Evolutionary conservation across 2,797 vertebrate species (phyloP), one percentile per base, ranked within the genome.

Genomic region (Gobio occitaniae): DNA sequence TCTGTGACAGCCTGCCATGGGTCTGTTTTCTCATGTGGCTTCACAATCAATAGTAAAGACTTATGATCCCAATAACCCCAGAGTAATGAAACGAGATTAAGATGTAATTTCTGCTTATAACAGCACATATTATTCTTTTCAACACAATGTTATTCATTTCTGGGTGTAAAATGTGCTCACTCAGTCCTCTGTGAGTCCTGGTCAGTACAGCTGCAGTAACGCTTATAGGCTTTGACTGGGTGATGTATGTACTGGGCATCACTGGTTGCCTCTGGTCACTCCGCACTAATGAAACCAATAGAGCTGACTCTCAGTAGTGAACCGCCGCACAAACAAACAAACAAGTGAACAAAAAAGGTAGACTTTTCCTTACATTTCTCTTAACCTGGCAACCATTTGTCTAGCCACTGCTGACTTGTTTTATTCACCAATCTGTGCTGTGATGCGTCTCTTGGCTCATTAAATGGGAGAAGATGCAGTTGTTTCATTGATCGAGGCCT

Each of bases 351-450:
- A 86, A 75, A 72, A 32, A 78, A 74, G n/a, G 38, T 52, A 63
- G 29, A 44, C 61, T n/a, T 82, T 66, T 82, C 63, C 50, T 41
- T 70, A 78, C 79, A 47, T 77, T 68, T 75, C 66, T 83, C 83
- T 85, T 78, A 77, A 82, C 52, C 66, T 72, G 65, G 66, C 82
- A 63, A 56, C 85, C 80, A 78, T 89, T 86, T 81, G 70, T 82
- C 84, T 78, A 36, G 77, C 83, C 50, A 66, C 38, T 10, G 17
- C 84, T 69, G 80, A 83, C 25, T 86, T 84, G 75, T 68, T 44
- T 88, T 69, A 83, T 82, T 74, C 79, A 41, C 59, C 72, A 70
- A 65, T 85, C 74, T 83, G 48, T 80, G 72, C 25, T 38, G 13
- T 61, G 54, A 86, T 85, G 78, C 80, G 78, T 68, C 61, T 79